A percentile compares a stretch with the other conserved stretches of the same genome.
Conservation (phyloP, 1,140 invertebrate species). For the Portunus trituberculatus region DNA sequence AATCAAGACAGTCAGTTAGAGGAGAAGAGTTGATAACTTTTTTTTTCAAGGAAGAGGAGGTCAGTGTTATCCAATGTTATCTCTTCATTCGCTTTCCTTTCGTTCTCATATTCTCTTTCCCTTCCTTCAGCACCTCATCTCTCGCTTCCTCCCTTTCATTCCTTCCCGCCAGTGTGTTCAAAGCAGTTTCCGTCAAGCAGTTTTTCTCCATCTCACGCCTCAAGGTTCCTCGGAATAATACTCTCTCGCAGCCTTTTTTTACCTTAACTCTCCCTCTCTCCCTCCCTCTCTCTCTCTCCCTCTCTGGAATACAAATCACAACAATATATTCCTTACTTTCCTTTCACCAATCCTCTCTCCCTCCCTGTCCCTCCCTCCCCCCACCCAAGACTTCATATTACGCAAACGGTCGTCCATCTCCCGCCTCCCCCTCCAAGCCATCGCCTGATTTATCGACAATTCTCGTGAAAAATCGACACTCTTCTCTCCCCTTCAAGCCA, state of each 20-base stretch:
- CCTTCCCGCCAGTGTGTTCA: neutral
- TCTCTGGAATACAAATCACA: neutral
- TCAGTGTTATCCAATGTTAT: neutral
- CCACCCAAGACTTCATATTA: neutral
- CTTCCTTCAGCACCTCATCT: neutral
- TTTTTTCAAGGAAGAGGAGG: too few species aligned
- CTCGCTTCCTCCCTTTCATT: neutral
- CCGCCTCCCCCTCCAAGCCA: neutral
- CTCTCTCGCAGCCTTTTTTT: too few species aligned
- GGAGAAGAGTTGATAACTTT: too few species aligned
- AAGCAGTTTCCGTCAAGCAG: neutral
- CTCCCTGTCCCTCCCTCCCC: neutral
- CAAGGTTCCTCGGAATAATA: neutral
- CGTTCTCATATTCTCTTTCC: neutral
- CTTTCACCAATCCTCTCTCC: neutral
- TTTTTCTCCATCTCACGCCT: neutral
- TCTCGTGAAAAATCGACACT: constrained; percentile 13
- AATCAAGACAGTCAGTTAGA: too few species aligned
- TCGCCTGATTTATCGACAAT: neutral
- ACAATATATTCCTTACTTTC: neutral
- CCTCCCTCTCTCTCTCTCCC: constrained; percentile 17
- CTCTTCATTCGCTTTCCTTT: neutral
- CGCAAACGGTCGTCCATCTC: neutral
- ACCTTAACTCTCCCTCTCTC: neutral
- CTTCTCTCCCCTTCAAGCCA: neutral